Percentiles rank a stretch among this genome's conserved stretches.
phyloP scores from a whole-genome alignment of 1,140 invertebrate species.

The Drosophila subobscura region DNA sequence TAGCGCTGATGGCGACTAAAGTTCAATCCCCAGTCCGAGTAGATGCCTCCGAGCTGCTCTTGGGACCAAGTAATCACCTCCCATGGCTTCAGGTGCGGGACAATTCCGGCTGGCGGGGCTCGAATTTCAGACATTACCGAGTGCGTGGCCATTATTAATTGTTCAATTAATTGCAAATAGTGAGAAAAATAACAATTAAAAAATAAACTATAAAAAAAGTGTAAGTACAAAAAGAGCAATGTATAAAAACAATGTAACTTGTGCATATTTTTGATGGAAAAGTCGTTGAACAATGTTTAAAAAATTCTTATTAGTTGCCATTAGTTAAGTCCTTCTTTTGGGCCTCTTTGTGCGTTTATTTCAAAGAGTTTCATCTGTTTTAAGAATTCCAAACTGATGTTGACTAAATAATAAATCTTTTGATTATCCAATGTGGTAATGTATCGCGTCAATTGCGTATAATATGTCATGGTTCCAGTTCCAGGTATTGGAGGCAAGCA shows the following conservation, averaged over 20 bases:
- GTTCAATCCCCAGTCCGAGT: conserved; percentile 58
- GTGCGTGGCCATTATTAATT: conserved; percentile 4
- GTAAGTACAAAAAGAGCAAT: conserved; percentile 28
- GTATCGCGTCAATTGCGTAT: too few relatives aligned
- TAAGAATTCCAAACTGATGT: too few relatives aligned
- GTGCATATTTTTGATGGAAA: conserved; percentile 4
- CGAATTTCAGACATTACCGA: background rate
- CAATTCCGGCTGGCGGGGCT: conserved; percentile 3
- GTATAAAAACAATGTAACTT: conserved; percentile 3
- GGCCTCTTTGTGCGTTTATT: too few relatives aligned
- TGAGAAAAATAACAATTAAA: conserved; percentile 16
- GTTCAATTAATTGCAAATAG: background rate
- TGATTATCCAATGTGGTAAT: too few relatives aligned
- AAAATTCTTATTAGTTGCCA: too few relatives aligned
- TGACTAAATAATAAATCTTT: too few relatives aligned
- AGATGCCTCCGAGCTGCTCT: conserved; percentile 41
- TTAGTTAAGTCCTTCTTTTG: too few relatives aligned
- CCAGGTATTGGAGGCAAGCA: conserved; percentile 4
- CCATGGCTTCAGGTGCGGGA: conserved; percentile 51
- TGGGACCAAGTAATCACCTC: conserved; percentile 44
- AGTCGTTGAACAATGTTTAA: background rate
- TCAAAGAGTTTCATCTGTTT: too few relatives aligned
- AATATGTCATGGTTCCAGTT: background rate
- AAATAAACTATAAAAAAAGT: conserved; percentile 21
- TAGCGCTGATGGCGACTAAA: conserved; percentile 29